Evolutionary conservation across 2,888 invertebrate species (phyloP).

Genomic region (Diplazon laetatorius): DNA sequence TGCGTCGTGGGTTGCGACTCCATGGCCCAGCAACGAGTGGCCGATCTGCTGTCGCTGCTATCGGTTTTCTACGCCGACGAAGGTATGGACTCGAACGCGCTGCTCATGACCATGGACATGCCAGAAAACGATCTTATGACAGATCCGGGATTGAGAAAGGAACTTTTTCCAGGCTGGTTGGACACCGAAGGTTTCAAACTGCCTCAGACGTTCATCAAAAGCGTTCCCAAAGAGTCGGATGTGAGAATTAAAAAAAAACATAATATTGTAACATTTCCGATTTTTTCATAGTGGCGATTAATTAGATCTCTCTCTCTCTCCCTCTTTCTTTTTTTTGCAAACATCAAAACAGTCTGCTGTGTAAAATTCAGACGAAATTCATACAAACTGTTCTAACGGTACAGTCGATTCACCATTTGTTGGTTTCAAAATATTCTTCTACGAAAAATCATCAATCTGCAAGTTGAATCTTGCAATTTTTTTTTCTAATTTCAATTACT

Average conservation of each 20-base stretch:
- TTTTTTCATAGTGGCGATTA: too few species aligned
- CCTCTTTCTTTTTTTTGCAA: too few species aligned
- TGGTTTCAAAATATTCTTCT: too few species aligned
- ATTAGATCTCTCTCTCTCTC: too few species aligned
- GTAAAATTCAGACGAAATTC: too few species aligned
- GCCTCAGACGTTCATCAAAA: constrained; percentile 79
- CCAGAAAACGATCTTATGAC: constrained; percentile 78
- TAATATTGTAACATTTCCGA: neutral
- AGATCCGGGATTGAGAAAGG: constrained; percentile 78
- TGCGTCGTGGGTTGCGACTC: constrained; percentile 77
- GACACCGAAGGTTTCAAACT: constrained; percentile 78
- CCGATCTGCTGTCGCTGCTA: constrained; percentile 72
- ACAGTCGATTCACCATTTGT: too few species aligned
- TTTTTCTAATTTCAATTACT: too few species aligned
- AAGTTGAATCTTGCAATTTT: neutral
- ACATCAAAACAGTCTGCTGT: too few species aligned
- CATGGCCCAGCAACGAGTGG: constrained; percentile 75
- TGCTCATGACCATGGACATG: constrained; percentile 77
- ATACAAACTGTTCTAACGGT: too few species aligned
- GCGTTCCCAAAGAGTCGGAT: constrained; percentile 77
- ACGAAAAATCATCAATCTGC: neutral
- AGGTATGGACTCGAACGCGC: constrained; percentile 72
- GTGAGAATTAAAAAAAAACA: constrained; percentile 70
- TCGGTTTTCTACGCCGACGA: constrained; percentile 75
- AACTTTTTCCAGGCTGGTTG: constrained; percentile 80